Conservation (phyloP, 2,113 vertebrate species). For the Galbula dea region DNA sequence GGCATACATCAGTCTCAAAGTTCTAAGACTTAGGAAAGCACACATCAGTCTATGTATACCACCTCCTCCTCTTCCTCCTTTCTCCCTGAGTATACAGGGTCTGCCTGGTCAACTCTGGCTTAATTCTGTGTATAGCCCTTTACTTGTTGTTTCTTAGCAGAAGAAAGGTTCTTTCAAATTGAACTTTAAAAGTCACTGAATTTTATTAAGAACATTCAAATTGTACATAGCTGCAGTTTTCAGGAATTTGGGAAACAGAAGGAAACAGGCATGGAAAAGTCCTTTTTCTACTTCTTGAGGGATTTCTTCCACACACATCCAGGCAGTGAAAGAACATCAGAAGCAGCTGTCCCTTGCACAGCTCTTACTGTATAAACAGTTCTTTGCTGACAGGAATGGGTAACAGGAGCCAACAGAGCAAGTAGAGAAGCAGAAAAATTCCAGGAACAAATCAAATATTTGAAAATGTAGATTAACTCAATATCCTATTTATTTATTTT, state of each 20-base stretch:
- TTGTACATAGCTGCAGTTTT: not conserved
- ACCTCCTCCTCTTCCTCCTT: not conserved
- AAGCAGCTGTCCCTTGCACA: not conserved
- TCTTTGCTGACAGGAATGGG: not conserved
- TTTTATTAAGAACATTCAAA: not conserved
- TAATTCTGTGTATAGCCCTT: not conserved
- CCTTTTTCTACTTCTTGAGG: not conserved
- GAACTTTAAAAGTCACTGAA: not conserved
- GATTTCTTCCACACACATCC: not conserved
- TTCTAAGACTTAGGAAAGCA: not conserved
- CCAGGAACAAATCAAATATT: constrained; percentile 43
- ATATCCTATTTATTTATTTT: not conserved
- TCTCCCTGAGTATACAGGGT: not conserved
- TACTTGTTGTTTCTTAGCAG: not conserved
- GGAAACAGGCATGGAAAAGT: not conserved
- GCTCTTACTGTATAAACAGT: not conserved
- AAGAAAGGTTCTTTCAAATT: not conserved
- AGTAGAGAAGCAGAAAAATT: not conserved
- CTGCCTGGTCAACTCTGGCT: not conserved
- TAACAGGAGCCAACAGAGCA: not conserved
- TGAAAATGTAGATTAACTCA: not conserved
- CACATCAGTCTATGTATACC: not conserved
- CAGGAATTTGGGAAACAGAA: not conserved
- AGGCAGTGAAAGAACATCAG: not conserved
- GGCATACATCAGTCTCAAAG: not conserved